These are phyloP conservation scores for Salarias fasciatus DNA, from an alignment of 2,797 vertebrate species.

Conservation along the genomic window DNA sequence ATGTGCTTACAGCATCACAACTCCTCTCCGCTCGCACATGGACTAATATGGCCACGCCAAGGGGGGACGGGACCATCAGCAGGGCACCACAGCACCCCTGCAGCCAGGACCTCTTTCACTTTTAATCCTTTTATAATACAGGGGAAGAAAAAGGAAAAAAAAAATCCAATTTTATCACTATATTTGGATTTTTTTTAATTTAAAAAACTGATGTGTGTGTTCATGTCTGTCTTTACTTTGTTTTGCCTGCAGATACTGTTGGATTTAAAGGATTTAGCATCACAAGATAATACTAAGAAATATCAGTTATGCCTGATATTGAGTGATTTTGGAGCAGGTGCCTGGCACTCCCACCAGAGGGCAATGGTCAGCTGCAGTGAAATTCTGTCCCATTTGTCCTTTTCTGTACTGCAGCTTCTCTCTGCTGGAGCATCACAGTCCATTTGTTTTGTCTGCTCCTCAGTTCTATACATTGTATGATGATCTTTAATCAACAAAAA, in stretches of 20 bases:
- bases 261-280: slow-evolving; percentile 17
- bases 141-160: background rate
- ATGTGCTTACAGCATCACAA: slow-evolving; percentile 87
- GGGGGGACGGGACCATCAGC: slow-evolving; percentile 57
- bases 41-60: slow-evolving; percentile 84
- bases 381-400: slow-evolving; percentile 20
- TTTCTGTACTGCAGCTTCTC: slow-evolving; percentile 34
- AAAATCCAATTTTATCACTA: no score
- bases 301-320: slow-evolving; percentile 27
- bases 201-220: background rate
- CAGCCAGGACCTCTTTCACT: background rate
- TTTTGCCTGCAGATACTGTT: background rate
- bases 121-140: slow-evolving; percentile 3
- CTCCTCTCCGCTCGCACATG: slow-evolving; percentile 81
- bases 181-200: no score
- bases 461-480: slow-evolving; percentile 43
- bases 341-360: slow-evolving; percentile 72
- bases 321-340: slow-evolving; percentile 52
- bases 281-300: slow-evolving; percentile 35
- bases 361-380: slow-evolving; percentile 75
- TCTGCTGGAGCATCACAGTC: slow-evolving; percentile 48
- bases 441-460: slow-evolving; percentile 37
- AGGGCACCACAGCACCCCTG: slow-evolving; percentile 22
- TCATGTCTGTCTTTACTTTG: background rate
- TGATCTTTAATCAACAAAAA: slow-evolving; percentile 37